Evolutionary conservation across 2,797 vertebrate species (phyloP).

Genomic region (Cuniculus paca): DNA sequence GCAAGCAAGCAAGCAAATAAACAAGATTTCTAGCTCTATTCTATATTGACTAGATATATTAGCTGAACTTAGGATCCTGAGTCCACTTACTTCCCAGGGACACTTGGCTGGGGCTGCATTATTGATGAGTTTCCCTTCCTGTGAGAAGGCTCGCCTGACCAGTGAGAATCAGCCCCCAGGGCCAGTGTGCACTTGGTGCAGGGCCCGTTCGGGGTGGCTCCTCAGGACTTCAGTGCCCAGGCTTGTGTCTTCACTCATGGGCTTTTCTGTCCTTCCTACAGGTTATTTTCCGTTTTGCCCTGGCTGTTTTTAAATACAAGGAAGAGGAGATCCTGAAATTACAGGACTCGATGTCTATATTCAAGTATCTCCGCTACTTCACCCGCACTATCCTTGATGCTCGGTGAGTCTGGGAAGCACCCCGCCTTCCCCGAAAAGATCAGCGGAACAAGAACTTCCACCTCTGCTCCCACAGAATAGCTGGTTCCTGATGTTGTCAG

Average conservation of each 20-base stretch:
- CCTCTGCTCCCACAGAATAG: too few species aligned
- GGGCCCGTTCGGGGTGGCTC: background rate
- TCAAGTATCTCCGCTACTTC: constrained; percentile 97
- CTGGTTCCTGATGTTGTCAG: background rate
- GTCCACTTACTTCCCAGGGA: background rate
- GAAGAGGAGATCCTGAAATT: constrained; percentile 98
- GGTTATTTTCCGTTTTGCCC: constrained; percentile 98
- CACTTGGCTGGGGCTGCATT: background rate
- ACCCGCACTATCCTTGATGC: constrained; percentile 95
- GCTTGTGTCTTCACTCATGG: fast-evolving
- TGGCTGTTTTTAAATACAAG: constrained; percentile 98
- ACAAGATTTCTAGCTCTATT: background rate
- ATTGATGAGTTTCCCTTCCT: background rate
- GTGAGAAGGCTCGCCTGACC: background rate
- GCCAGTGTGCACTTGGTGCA: background rate
- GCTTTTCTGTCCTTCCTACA: constrained; percentile 81
- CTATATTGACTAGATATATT: background rate
- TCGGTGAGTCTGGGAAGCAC: constrained; percentile 88
- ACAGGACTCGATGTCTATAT: constrained; percentile 95
- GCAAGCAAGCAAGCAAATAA: background rate
- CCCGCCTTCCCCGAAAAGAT: constrained; percentile 75
- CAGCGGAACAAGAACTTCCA: background rate
- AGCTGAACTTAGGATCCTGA: background rate
- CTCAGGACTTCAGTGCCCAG: background rate
- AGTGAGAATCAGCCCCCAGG: background rate